Percentiles rank a stretch among this genome's conserved stretches.
phyloP scores from a whole-genome alignment of 1,140 invertebrate genomes.

The Nebria ingens region DNA sequence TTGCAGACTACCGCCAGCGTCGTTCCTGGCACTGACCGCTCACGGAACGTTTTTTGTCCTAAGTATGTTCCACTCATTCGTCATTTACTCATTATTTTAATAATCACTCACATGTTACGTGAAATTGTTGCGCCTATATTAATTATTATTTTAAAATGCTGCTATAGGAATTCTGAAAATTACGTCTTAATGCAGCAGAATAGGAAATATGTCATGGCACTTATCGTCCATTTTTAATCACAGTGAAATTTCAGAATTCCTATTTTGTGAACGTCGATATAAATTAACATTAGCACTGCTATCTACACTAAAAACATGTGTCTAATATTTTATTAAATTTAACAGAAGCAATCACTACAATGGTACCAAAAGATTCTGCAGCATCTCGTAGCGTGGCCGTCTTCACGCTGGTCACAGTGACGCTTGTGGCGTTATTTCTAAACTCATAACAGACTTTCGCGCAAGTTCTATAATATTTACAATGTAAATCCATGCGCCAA shows the following conservation, averaged over 20 bases:
- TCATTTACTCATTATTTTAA: not conserved
- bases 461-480: too few species aligned
- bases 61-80: conserved; percentile 3
- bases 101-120: too few species aligned
- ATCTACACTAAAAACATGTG: too few species aligned
- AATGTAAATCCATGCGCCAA: not conserved
- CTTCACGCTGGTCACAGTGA: not conserved
- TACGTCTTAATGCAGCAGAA: too few species aligned
- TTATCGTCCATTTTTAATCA: not conserved
- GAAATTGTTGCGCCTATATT: too few species aligned
- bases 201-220: not conserved
- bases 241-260: too few species aligned
- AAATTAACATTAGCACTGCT: too few species aligned
- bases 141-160: too few species aligned
- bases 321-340: too few species aligned
- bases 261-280: too few species aligned
- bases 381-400: not conserved
- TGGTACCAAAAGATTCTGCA: not conserved
- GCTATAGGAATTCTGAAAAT: too few species aligned
- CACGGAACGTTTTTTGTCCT: not conserved
- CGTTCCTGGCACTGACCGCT: not conserved
- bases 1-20: not conserved
- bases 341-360: too few species aligned
- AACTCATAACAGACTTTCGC: not conserved
- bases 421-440: not conserved